phyloP scores from a whole-genome alignment of 2,113 vertebrate genomes.

The Gobiocypris rarus region DNA sequence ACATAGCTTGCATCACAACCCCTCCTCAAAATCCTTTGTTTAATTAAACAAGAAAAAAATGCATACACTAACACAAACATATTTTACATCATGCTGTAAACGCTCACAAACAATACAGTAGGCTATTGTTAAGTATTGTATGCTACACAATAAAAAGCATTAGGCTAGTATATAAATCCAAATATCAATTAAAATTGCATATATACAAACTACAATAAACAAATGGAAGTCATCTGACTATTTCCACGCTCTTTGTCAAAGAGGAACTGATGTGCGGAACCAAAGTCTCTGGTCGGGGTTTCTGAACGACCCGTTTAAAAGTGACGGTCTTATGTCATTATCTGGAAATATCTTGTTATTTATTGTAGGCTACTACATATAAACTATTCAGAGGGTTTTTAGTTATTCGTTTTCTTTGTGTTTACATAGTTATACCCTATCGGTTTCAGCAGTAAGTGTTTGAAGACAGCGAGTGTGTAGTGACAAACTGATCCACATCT shows the following conservation, averaged over 20 bases:
- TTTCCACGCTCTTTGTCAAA: not conserved
- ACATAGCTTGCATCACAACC: not conserved
- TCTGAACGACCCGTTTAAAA: constrained; percentile 63
- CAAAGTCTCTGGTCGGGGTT: constrained; percentile 37
- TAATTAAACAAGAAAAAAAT: not conserved
- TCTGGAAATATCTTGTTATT: constrained; percentile 53
- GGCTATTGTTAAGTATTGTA: not conserved
- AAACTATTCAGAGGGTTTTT: not conserved
- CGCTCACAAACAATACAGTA: not conserved
- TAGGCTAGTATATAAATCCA: not conserved
- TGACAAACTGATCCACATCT: not conserved
- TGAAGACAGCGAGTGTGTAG: not conserved
- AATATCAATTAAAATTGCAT: not conserved
- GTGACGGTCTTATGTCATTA: constrained; percentile 62
- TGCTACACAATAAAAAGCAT: not conserved
- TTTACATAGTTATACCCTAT: not conserved
- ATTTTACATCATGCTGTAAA: not conserved
- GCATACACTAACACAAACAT: not conserved
- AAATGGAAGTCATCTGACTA: not conserved
- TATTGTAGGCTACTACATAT: not conserved
- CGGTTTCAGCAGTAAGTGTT: not conserved
- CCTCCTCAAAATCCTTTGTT: not conserved
- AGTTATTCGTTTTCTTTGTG: not conserved
- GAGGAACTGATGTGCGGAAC: constrained; percentile 63
- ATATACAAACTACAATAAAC: not conserved